Base-by-base conservation (phyloP, 37 sponge, comb jelly and placozoan genomes). In the Haliclona indistincta region DNA sequence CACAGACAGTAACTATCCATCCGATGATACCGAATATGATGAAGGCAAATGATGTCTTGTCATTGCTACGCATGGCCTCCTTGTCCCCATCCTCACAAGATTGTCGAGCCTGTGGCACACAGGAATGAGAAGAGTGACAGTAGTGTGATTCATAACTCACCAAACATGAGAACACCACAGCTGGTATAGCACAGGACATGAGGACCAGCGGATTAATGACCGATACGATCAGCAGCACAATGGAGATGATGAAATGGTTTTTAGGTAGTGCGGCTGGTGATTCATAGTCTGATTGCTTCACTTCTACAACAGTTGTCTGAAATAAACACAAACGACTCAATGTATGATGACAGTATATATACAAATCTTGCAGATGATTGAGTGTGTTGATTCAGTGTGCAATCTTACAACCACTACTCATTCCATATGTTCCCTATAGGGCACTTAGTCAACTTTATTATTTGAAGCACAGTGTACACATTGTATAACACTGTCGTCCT, bases 151-250 rank as follows among this genome's bases (percentile, higher is more conserved):
- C 10, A 17, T 47, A 47, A 15, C 51, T 47, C 15, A 10, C n/a
- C n/a, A n/a, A n/a, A n/a, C n/a, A n/a, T n/a, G 60, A 58, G 60
- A 58, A 58, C 7, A 58, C 28, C 11, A 58, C 60, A n/a, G 60
- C 60, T 25, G 6, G 7, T 7, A 58, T 26, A n/a, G 60, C 60
- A 58, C 60, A 58, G n/a, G n/a, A n/a, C 11, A 11, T 25, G 26
- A 58, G 28, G 7, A 26, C 13, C 6, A 58, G 7, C 7, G 60
- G 60, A 58, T 58, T 58, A 6, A 58, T 58, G 6, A n/a, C 22
- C 11, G 60, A 58, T 58, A 58, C 28, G 6, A 58, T 25, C 6
- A 11, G 28, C 60, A 58, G 11, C n/a, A 58, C n/a, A 6, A 58
- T 6, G 6, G 26, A 11, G 7, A 58, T 58, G 28, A 26, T 58